Base-by-base conservation (phyloP, 2,113 vertebrate genomes). In the Nerophis lumbriciformis region DNA sequence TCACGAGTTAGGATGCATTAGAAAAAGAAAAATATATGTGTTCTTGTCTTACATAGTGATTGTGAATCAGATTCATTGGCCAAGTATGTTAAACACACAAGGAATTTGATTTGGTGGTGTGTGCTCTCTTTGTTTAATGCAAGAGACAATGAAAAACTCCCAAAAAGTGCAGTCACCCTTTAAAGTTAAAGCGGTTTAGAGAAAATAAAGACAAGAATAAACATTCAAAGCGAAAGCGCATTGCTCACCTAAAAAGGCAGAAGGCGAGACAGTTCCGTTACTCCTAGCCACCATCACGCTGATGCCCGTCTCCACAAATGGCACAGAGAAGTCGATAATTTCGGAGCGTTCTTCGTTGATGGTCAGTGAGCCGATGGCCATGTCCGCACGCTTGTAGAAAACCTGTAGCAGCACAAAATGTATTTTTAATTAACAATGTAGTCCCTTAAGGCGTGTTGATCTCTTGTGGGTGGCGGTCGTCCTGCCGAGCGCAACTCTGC, bases 281-380 rank as follows among this genome's bases (percentile, higher is more conserved):
- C 95, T 98, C 14, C 96, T 85, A 8, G 97, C 94, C 65, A 99
- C 97, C 95, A 99, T 97, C 72, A 99, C 97, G 0, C 96, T 99
- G 88, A 98, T 99, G 42, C 97, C 97, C 0, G 97, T 99, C 88
- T 98, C 97, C 88, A 98, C 96, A 0, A 99, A 99, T 35, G 97
- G 97, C 73, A 98, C 95, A 0, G 95, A 98, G 91, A 99, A 99
- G 82, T 98, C 95, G 39, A 99, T 94, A 0, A 98, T 95, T 84
- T 98, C 95, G 0, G 95, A 97, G 19, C 97, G 94, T 74, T 99
- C 97, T 68, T 99, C 97, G 0, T 99, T 99, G 76, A 98, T 98
- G 80, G 97, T 99, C 68, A 99, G 93, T 6, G 97, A 99, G 56
- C 97, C 97, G 0, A 99, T 99, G 86, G 97, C 97, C 94, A 99